Evolutionary conservation across 23 tunicate species (phyloP).

Genomic region (Aplidium turbinatum): DNA sequence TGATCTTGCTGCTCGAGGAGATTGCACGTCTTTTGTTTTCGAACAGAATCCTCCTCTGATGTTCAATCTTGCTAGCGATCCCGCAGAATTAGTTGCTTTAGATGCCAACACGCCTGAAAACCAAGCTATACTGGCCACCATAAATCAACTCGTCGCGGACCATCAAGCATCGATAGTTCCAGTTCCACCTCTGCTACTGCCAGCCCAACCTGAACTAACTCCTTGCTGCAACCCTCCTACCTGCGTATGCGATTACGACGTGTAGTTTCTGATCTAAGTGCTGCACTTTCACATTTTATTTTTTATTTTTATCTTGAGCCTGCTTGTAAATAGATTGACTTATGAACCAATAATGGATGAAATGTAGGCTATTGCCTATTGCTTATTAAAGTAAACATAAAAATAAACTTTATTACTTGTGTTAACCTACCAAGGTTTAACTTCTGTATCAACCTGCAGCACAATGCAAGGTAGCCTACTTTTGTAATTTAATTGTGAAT

Average conservation of each 20-base stretch:
- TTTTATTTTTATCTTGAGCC: no score
- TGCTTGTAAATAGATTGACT: no score
- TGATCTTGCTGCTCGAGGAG: not conserved
- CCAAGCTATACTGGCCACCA: not conserved
- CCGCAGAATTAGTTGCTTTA: conserved; percentile 17
- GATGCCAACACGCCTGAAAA: not conserved
- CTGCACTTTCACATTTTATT: no score
- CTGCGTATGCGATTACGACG: conserved; percentile 39
- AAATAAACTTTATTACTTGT: no score
- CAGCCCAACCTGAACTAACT: not conserved
- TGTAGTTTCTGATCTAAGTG: no score
- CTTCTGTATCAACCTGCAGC: no score
- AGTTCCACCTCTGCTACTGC: not conserved
- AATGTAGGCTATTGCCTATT: no score
- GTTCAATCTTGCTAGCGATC: conserved; percentile 22
- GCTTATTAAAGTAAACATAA: no score
- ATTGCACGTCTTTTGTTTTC: not conserved
- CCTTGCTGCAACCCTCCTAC: conserved; percentile 47
- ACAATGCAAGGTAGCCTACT: no score
- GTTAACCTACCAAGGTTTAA: no score
- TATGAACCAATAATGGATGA: no score
- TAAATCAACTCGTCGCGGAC: not conserved
- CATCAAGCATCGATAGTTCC: conserved; percentile 11
- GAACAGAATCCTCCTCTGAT: conserved; percentile 26
- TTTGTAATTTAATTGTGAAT: no score